These are phyloP conservation scores for Acrobasis suavella DNA, from an alignment of 2,888 invertebrate species.

Conservation along the genomic window DNA sequence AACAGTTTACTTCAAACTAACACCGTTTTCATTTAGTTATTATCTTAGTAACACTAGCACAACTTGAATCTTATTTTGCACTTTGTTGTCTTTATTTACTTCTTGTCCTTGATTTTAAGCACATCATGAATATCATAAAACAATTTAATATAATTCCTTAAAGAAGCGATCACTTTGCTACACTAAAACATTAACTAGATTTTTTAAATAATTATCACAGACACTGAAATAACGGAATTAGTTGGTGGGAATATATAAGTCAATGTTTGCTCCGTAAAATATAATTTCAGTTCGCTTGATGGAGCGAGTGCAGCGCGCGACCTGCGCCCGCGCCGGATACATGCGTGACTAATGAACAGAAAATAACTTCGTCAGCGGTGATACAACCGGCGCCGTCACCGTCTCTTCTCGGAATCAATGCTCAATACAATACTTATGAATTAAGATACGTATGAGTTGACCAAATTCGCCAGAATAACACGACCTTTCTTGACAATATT, in stretches of 20 bases:
- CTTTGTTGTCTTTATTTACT: not conserved
- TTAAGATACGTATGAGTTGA: not conserved
- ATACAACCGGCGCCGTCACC: constrained; percentile 72
- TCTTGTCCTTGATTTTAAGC: constrained; percentile 13
- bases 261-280: not conserved
- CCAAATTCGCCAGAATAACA: not conserved
- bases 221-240: not conserved
- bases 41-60: constrained; percentile 31
- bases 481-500: not conserved
- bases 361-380: constrained; percentile 80
- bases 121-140: constrained; percentile 16
- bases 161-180: not conserved
- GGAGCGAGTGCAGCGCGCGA: constrained; percentile 46
- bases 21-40: constrained; percentile 23
- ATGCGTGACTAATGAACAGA: constrained; percentile 80
- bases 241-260: not conserved
- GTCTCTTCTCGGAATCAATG: constrained; percentile 73
- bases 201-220: constrained; percentile 12
- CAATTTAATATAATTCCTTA: not conserved
- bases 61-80: constrained; percentile 38
- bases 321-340: constrained; percentile 74
- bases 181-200: not conserved
- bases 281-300: constrained; percentile 15
- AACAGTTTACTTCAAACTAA: not conserved
- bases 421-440: constrained; percentile 42